phyloP scores from a whole-genome alignment of 2,888 invertebrate genomes.

The Troilus luridus region DNA sequence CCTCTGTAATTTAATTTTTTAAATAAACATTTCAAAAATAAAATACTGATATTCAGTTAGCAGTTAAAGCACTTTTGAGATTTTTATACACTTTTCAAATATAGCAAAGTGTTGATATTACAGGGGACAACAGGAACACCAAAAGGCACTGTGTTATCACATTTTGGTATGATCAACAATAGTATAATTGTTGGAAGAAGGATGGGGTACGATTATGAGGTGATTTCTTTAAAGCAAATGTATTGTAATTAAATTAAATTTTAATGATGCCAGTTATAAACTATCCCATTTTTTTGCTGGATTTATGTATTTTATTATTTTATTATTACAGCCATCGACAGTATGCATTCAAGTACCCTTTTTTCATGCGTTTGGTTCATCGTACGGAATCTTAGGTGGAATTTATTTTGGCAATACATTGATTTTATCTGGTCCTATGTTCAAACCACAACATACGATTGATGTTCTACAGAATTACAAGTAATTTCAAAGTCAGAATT shows the following conservation, averaged over 20 bases:
- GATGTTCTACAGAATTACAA: slow-evolving; percentile 78
- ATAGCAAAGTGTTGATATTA: slow-evolving; percentile 54
- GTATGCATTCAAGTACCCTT: slow-evolving; percentile 78
- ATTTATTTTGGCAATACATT: slow-evolving; percentile 76
- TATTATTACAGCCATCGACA: slow-evolving; percentile 65
- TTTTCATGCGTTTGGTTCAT: slow-evolving; percentile 86
- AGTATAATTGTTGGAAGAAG: slow-evolving; percentile 67
- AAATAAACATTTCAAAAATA: neutral
- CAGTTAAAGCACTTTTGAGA: neutral
- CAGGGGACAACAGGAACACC: slow-evolving; percentile 84
- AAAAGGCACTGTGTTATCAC: slow-evolving; percentile 81
- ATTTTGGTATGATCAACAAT: slow-evolving; percentile 74
- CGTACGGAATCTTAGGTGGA: slow-evolving; percentile 74
- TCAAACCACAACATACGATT: slow-evolving; percentile 76
- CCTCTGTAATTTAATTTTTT: slow-evolving; percentile 74
- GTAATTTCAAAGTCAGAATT: slow-evolving; percentile 68
- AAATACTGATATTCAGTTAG: neutral
- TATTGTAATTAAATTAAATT: no score
- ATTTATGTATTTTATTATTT: neutral
- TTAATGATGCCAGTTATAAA: neutral
- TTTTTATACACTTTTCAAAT: neutral
- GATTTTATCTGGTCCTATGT: slow-evolving; percentile 75
- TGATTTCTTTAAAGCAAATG: neutral
- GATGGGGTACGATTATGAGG: slow-evolving; percentile 67
- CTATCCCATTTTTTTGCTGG: neutral